These are phyloP conservation scores for Danaus plexippus DNA, from an alignment of 1,140 invertebrate species.

Conservation along the genomic window DNA sequence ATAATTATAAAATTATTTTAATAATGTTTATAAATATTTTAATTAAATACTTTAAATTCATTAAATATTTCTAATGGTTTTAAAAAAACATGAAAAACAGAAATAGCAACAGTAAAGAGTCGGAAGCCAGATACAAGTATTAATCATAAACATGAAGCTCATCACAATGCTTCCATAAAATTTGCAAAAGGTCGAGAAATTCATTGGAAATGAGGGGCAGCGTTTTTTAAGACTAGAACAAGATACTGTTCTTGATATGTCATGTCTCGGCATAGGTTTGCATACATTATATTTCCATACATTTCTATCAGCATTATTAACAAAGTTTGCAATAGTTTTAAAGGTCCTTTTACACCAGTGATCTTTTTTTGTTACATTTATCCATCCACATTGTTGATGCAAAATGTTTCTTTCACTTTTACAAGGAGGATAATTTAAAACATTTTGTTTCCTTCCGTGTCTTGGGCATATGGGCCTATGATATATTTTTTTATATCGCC, in stretches of 20 bases:
- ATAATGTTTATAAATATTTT: too few relatives aligned
- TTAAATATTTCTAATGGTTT: too few relatives aligned
- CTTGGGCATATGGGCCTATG: too few relatives aligned
- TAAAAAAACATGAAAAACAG: constrained; percentile 7
- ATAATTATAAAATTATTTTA: too few relatives aligned
- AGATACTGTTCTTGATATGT: constrained; percentile 17
- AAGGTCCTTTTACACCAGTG: background rate
- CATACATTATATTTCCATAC: constrained; percentile 16
- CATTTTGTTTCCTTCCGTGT: too few relatives aligned
- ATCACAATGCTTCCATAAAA: constrained; percentile 13
- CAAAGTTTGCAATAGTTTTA: background rate
- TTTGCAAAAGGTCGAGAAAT: constrained; percentile 19
- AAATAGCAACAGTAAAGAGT: constrained; percentile 23
- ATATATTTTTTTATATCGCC: too few relatives aligned
- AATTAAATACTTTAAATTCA: too few relatives aligned
- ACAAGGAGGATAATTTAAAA: too few relatives aligned
- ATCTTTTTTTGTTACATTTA: too few relatives aligned
- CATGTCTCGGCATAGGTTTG: constrained; percentile 14
- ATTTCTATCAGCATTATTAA: constrained; percentile 10
- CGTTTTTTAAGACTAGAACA: constrained; percentile 21
- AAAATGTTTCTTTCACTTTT: too few relatives aligned
- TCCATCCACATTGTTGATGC: too few relatives aligned
- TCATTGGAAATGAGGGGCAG: constrained; percentile 22
- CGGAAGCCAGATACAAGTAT: constrained; percentile 28
- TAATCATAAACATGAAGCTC: constrained; percentile 13